Percentiles rank a stretch among this genome's conserved stretches.
phyloP scores from a whole-genome alignment of 2,797 vertebrate species.

The Myotis myotis region DNA sequence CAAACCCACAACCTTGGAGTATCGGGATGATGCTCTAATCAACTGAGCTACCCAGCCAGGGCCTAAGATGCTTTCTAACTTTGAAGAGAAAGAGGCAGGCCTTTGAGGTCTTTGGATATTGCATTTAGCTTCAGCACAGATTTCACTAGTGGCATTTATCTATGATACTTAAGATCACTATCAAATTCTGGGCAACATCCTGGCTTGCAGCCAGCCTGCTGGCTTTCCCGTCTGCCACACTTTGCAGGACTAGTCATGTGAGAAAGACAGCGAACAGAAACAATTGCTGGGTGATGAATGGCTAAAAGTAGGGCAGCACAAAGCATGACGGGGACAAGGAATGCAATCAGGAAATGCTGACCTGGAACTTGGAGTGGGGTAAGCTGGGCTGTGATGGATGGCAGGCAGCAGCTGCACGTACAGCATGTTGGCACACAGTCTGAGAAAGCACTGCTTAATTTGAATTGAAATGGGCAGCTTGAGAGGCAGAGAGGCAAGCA shows the following conservation, averaged over 20 bases:
- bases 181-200: neutral
- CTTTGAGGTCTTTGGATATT: neutral
- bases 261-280: slow-evolving; percentile 51
- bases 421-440: neutral
- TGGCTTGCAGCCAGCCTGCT: neutral
- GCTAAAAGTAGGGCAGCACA: slow-evolving; percentile 49
- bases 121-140: neutral
- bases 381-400: slow-evolving; percentile 53
- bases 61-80: neutral
- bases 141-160: neutral
- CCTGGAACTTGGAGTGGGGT: slow-evolving; percentile 47
- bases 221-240: slow-evolving; percentile 34
- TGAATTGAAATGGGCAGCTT: slow-evolving; percentile 51
- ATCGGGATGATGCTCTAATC: neutral
- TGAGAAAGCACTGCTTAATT: slow-evolving; percentile 35
- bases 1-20: neutral
- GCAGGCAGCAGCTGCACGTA: neutral
- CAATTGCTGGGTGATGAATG: slow-evolving; percentile 63
- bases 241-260: slow-evolving; percentile 41
- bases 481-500: slow-evolving; percentile 43
- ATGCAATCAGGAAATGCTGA: slow-evolving; percentile 69
- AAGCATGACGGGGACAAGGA: slow-evolving; percentile 41
- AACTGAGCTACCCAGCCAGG: neutral
- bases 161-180: neutral
- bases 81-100: neutral